Evolutionary conservation across 1,140 invertebrate species (phyloP), one percentile per base, ranked within the genome.

Genomic region (Zaprionus gabonicus): DNA sequence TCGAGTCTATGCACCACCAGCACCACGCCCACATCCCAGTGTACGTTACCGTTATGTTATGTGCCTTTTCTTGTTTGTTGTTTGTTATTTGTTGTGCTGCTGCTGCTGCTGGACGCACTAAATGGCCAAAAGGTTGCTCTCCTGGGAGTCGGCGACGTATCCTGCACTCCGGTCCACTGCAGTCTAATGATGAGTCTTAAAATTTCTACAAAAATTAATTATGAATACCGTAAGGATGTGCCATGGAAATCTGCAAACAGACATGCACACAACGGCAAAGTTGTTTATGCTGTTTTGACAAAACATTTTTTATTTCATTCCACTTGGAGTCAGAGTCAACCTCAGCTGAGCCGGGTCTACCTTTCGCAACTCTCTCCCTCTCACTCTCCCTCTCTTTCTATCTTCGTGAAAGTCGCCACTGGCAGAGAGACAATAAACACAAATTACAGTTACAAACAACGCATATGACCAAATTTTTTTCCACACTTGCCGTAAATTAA

Each of bases 91-190:
- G 34, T 65, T 79, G 60, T 62, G 69, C 55, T 65, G 65, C 41
- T 23, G 20, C 20, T 20, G 23, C 23, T 17, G 36, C 36, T 38
- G 36, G 65, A 46, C 58, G 78, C 82, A 88, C 81, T 82, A 91
- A 91, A 91, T 91, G 85, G 90, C 90, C 90, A 91, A 91, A 91
- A 90, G 87, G 90, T 91, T 77, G 71, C 59, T 83, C 90, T 78
- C 90, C 72, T 65, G 90, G 90, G 90, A 91, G 55, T 72, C 58
- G 49, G 38, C 36, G 7, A 25, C 65, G 31, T 74, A 70, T 77
- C 69, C 80, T 58, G 62, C 66, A 73, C 67, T 76, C 58, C 68
- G 64, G 58, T 31, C 44, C 62, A 49, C 31, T 73, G 57, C 76
- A 57, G 53, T 62, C 56, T 63, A 71, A 80, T 78, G 81, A 90